Evolutionary conservation across 1,140 invertebrate genomes (phyloP), one percentile per base, ranked within the genome.

Genomic region (Lepeophtheirus salmonis): DNA sequence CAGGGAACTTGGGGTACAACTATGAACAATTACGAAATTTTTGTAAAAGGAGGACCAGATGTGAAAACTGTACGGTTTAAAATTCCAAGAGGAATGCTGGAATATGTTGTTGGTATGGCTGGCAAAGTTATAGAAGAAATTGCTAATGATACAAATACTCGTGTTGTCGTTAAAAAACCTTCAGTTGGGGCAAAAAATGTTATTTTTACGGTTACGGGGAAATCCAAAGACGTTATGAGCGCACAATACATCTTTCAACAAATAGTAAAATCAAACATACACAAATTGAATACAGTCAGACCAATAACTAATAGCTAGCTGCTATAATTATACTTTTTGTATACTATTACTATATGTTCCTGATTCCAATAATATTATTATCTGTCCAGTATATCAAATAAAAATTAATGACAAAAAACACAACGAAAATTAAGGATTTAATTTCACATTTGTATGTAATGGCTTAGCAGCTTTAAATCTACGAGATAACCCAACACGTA

Each of bases 201-300:
- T 12, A 17, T 59, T 20, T 41, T 59, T 10, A 20, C 3, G 1
- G 50, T 59, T 21, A 59, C 57, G 1, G 57, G 57, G 12, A 2
- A 41, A 22, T 14, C 51, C 18, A 23, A 21, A 18, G 57, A 41
- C 23, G 17, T 59, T 13, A 50, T 14, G 18, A 14, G 17, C 14
- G 57, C 57, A 6, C 57, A 59, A 18, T 59, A 59, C 57, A 59
- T 59, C 22, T 41, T 59, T 16, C 23, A 25, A n/a, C n/a, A 59
- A 4, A 59, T 59, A n/a, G 57, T 59, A 26, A 59, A 59, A 23
- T 59, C 57, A 3, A 59, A 59, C 48, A 21, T 59, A 17, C 30
- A 59, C 48, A 59, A 59, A 17, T 6, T 59, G 1, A 59, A 59
- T 23, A n/a, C 17, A 2, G 57, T 59, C 26, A 48, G 57, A n/a